A percentile compares a stretch with the other conserved stretches of the same genome.
These are phyloP conservation scores for Ostrea edulis DNA, from an alignment of 1,140 invertebrate species.

Conservation along the genomic window DNA sequence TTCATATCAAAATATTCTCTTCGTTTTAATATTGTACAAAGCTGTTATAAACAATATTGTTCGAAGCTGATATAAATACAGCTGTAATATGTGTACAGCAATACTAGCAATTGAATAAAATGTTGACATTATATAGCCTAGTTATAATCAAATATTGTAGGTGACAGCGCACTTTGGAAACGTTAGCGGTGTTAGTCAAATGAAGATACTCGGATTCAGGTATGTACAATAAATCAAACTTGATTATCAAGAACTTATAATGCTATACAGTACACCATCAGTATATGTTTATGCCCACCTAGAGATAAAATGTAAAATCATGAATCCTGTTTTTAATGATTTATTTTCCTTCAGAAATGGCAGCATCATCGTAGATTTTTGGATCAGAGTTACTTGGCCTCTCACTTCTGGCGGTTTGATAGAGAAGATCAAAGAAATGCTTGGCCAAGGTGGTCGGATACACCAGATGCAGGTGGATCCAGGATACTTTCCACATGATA, in stretches of 20 bases:
- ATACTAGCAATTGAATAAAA: no score
- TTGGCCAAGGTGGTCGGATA: neutral
- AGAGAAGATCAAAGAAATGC: neutral
- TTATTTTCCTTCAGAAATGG: neutral
- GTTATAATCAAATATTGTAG: neutral
- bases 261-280: neutral
- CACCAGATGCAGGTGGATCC: neutral
- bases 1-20: no score
- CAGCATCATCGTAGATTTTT: neutral
- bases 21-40: no score
- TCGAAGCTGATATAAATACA: no score
- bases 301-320: neutral
- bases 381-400: neutral
- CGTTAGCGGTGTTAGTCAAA: neutral
- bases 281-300: neutral
- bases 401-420: neutral
- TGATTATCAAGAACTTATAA: neutral
- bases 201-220: neutral
- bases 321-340: neutral
- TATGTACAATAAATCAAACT: neutral
- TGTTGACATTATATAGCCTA: no score
- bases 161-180: neutral
- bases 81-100: no score
- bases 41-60: no score
- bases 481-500: neutral